Conservation (phyloP, 2,797 vertebrate genomes). For the Danio jaintianensis region DNA sequence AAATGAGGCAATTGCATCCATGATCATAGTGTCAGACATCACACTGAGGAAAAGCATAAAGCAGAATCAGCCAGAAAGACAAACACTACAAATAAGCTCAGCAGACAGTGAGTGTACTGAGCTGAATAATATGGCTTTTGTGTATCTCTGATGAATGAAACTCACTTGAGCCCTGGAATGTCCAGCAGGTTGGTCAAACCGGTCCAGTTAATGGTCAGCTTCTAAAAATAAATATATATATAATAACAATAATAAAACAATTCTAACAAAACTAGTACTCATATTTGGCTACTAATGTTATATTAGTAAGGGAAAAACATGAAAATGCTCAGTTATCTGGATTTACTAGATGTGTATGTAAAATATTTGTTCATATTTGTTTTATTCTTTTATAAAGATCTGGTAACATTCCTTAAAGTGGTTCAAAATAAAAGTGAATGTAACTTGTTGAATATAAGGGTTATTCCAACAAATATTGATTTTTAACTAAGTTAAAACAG, state of each 20-base stretch:
- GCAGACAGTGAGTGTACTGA: not conserved
- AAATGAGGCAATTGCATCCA: slow-evolving; percentile 92
- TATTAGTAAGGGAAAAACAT: no score
- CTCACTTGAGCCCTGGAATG: slow-evolving; percentile 93
- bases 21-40: slow-evolving; percentile 92
- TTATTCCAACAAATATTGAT: no score
- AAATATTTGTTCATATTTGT: no score
- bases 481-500: no score
- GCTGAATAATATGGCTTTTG: not conserved
- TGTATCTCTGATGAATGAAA: not conserved
- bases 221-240: slow-evolving; percentile 2
- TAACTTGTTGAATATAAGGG: no score
- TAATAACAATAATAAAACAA: not conserved
- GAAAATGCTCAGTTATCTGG: no score
- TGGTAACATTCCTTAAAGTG: no score
- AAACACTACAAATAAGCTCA: not conserved
- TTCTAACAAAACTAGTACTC: not conserved
- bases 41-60: slow-evolving; percentile 71
- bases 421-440: no score
- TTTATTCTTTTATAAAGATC: no score
- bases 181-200: slow-evolving; percentile 94
- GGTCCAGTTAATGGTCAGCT: slow-evolving; percentile 90
- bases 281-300: not conserved
- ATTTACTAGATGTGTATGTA: no score
- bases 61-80: not conserved